Conservation (phyloP, 2,888 invertebrate species). For the Tigriopus californicus region DNA sequence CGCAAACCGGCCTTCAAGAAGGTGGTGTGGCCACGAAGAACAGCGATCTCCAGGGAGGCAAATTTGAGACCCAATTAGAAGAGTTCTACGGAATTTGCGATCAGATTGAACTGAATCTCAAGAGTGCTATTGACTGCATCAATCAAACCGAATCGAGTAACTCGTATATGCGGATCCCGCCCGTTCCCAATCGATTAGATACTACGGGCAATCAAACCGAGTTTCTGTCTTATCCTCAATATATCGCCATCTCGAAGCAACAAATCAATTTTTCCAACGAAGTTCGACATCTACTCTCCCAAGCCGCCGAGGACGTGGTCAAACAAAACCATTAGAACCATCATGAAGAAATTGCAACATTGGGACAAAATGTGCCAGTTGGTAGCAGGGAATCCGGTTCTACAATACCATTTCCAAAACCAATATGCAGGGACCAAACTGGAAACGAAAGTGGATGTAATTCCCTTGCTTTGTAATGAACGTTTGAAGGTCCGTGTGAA, state of each 20-base stretch:
- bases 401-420: no score
- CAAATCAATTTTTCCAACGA: background rate
- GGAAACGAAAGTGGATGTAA: no score
- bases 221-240: background rate
- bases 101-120: constrained; percentile 1
- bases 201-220: background rate
- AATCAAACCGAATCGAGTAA: background rate
- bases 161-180: background rate
- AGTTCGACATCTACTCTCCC: background rate
- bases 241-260: background rate
- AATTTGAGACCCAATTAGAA: constrained; percentile 2
- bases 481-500: no score
- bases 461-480: no score
- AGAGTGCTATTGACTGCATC: background rate
- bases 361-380: no score
- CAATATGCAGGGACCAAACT: no score
- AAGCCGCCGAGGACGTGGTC: background rate
- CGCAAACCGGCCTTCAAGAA: background rate
- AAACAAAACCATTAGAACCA: background rate
- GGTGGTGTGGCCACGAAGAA: background rate
- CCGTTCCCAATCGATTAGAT: background rate
- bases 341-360: no score
- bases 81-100: background rate
- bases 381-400: no score
- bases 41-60: background rate